Percentiles rank a stretch among this genome's conserved stretches.
Conservation (phyloP, 1,140 invertebrate genomes). For the Procambarus virginalis region DNA sequence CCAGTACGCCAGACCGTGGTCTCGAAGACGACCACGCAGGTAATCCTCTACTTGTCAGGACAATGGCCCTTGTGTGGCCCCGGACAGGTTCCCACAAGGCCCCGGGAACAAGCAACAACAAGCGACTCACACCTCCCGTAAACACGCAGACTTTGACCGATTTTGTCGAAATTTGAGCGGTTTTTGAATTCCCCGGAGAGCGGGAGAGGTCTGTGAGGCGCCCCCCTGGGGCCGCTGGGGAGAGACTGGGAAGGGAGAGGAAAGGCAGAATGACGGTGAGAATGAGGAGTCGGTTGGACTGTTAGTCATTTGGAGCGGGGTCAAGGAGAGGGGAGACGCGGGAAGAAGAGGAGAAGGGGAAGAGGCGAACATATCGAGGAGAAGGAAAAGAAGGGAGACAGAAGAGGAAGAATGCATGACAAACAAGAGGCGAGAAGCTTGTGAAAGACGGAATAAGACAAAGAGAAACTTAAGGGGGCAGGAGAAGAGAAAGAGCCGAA, state of each 20-base stretch:
- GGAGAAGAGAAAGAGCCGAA: not conserved
- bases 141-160: conserved; percentile 31
- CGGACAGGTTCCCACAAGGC: not conserved
- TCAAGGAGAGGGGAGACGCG: no score
- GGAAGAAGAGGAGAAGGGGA: not conserved
- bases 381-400: not conserved
- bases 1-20: not conserved
- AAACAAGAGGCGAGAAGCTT: not conserved
- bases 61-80: not conserved
- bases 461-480: not conserved
- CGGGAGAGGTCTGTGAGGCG: not conserved
- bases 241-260: not conserved
- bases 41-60: no score
- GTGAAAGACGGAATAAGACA: not conserved
- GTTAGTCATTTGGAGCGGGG: no score
- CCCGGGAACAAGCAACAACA: not conserved
- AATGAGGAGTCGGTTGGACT: no score
- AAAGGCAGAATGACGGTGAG: no score
- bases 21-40: no score
- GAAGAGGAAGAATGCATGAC: not conserved
- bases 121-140: conserved; percentile 9
- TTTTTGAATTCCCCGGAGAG: conserved; percentile 20
- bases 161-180: conserved; percentile 11
- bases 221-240: not conserved
- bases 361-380: not conserved